A percentile compares a stretch with the other conserved stretches of the same genome.
Evolutionary conservation across 2,888 invertebrate genomes (phyloP).

Genomic region (Luperina testacea): DNA sequence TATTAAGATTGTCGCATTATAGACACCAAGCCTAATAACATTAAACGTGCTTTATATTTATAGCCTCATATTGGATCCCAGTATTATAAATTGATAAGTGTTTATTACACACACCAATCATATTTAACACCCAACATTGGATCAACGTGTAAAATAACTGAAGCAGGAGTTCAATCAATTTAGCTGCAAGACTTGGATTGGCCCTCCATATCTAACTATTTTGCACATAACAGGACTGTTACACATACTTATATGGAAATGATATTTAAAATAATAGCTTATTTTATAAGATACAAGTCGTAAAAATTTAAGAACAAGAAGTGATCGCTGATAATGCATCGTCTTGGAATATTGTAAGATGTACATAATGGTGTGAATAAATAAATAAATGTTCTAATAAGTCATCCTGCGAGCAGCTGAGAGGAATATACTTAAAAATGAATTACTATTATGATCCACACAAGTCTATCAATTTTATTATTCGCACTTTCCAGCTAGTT

Average conservation of each 20-base stretch:
- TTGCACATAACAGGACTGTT: neutral
- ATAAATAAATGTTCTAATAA: neutral
- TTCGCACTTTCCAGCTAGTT: neutral
- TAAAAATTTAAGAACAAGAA: neutral
- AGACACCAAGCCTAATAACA: slow-evolving; percentile 25
- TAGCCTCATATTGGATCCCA: slow-evolving; percentile 13
- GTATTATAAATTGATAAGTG: slow-evolving; percentile 6
- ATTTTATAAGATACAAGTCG: neutral
- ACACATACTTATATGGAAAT: neutral
- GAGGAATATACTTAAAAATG: neutral
- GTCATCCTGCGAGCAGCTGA: neutral
- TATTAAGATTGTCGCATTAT: slow-evolving; percentile 32
- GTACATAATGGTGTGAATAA: no score
- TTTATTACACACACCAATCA: slow-evolving; percentile 32
- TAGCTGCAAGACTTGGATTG: neutral
- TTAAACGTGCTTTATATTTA: slow-evolving; percentile 23
- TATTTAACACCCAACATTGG: slow-evolving; percentile 20
- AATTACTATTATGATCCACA: neutral
- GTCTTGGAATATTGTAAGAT: no score
- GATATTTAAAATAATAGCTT: neutral
- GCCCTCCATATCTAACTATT: neutral
- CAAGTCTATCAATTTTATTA: slow-evolving; percentile 13
- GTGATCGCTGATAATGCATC: neutral
- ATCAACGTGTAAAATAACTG: slow-evolving; percentile 2
- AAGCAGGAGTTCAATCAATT: neutral